Evolutionary conservation across 2,113 vertebrate genomes (phyloP).

Genomic region (Vulpes vulpes): DNA sequence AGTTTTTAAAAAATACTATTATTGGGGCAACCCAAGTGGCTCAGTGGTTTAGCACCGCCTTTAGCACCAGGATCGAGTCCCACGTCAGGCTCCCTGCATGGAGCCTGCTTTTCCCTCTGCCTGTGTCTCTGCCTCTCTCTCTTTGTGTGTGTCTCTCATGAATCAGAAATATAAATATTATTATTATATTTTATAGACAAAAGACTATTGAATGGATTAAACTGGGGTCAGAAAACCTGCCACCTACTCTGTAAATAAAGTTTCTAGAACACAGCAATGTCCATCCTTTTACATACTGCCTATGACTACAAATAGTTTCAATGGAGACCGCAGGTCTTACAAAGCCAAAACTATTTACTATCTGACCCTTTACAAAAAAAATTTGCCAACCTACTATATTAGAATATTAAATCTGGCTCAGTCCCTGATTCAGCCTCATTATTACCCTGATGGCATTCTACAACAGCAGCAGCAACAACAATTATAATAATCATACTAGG

Average conservation of each 20-base stretch:
- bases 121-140: too few relatives aligned
- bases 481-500: background rate
- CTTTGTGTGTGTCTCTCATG: too few relatives aligned
- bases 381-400: background rate
- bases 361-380: background rate
- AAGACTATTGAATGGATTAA: background rate
- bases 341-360: slow-evolving; percentile 29
- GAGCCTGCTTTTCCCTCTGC: too few relatives aligned
- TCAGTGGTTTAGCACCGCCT: too few relatives aligned
- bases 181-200: background rate
- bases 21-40: background rate
- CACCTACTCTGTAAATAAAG: background rate
- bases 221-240: background rate
- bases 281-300: background rate
- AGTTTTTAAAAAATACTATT: background rate
- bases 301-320: background rate
- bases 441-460: background rate
- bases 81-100: too few relatives aligned
- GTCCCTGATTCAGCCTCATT: slow-evolving; percentile 20
- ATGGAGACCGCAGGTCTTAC: background rate
- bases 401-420: background rate
- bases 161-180: background rate
- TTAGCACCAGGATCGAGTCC: too few relatives aligned
- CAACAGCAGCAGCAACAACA: background rate
- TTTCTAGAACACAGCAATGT: background rate